These are phyloP conservation scores for Nasonia oneida DNA, from an alignment of 2,888 invertebrate species.

Conservation along the genomic window DNA sequence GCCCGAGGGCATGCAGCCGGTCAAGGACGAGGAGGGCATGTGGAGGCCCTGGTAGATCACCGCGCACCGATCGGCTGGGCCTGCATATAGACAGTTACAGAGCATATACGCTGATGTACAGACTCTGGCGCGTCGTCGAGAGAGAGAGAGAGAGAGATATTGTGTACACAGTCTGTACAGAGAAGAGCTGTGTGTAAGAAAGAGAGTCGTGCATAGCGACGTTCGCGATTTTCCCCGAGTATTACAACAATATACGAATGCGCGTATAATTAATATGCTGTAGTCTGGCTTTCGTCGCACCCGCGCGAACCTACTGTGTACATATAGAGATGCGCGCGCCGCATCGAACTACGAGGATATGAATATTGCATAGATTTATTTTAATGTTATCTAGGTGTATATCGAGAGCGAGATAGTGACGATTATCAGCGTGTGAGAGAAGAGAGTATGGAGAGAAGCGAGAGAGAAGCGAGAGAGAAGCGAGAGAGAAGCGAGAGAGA, in stretches of 20 bases:
- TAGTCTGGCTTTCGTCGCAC: neutral
- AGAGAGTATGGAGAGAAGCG: constrained; percentile 8
- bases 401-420: constrained; percentile 59
- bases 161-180: no score
- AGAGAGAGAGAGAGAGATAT: no score
- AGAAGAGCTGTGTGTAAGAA: no score
- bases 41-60: constrained; percentile 77
- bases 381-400: constrained; percentile 79
- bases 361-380: constrained; percentile 76
- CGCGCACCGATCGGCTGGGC: no score
- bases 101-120: neutral
- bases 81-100: neutral
- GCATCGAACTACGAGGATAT: constrained; percentile 49
- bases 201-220: no score
- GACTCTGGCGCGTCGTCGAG: neutral
- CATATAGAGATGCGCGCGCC: constrained; percentile 21
- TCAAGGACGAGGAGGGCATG: constrained; percentile 76
- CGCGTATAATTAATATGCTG: no score
- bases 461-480: neutral
- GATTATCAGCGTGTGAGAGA: neutral
- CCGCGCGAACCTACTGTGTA: constrained; percentile 34
- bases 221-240: no score
- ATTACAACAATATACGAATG: no score
- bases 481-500: neutral
- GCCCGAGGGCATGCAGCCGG: constrained; percentile 68